A percentile compares a stretch with the other conserved stretches of the same genome.
These are phyloP conservation scores for Dipus sagitta DNA, from an alignment of 2,797 vertebrate species.

Conservation along the genomic window DNA sequence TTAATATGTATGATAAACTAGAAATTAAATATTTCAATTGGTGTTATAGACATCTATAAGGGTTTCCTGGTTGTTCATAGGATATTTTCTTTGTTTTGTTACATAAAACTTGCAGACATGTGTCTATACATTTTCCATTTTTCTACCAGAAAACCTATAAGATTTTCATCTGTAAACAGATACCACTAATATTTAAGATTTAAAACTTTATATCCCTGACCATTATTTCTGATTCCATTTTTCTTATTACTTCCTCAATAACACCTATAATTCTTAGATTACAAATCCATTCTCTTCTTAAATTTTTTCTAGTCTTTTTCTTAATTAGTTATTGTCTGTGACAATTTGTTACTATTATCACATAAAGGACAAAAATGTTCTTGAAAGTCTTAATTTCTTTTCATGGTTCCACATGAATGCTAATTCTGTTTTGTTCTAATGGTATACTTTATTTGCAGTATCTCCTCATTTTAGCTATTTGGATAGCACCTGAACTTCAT, in stretches of 20 bases:
- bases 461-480: not conserved
- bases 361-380: not conserved
- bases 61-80: not conserved
- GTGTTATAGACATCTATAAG: not conserved
- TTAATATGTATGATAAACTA: not conserved
- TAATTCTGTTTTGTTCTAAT: not conserved
- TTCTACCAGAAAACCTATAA: conserved; percentile 3
- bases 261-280: not conserved
- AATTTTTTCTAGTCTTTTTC: not conserved
- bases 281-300: not conserved
- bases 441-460: not conserved
- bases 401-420: not conserved
- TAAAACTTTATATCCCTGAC: not conserved
- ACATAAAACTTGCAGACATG: not conserved
- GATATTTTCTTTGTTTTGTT: not conserved
- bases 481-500: conserved; percentile 27
- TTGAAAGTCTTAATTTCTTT: conserved; percentile 10
- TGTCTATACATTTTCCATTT: not conserved
- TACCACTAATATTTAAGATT: not conserved
- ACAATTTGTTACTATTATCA: not conserved
- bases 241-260: not conserved
- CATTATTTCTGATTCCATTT: not conserved
- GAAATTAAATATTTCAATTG: not conserved
- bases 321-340: not conserved
- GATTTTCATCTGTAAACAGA: not conserved